Percentiles rank a stretch among this genome's conserved stretches.
These are phyloP conservation scores for Copsychus sechellarum DNA, from an alignment of 2,113 vertebrate species.

Conservation along the genomic window DNA sequence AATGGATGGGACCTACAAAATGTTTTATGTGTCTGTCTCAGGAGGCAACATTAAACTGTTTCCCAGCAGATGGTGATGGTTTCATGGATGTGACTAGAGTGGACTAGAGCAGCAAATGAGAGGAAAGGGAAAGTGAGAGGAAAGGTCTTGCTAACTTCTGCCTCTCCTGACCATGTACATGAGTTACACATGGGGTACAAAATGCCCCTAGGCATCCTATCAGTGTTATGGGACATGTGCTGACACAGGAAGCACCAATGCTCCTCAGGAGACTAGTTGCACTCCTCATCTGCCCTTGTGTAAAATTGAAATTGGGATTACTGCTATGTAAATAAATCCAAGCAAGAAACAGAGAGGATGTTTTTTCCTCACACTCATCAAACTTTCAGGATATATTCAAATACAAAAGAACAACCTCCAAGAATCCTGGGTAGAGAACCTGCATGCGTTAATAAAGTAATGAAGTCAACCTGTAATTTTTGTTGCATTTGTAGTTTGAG, in stretches of 20 bases:
- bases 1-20: background rate
- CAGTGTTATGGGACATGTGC: background rate
- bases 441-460: background rate
- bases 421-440: background rate
- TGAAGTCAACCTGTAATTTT: background rate
- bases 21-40: background rate
- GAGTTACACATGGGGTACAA: background rate
- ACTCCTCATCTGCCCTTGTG: background rate
- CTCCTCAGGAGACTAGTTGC: background rate
- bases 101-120: background rate
- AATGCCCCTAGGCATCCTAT: background rate
- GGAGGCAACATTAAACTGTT: background rate
- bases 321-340: background rate
- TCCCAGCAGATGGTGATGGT: background rate
- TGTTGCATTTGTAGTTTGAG: background rate
- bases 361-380: background rate
- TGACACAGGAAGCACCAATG: background rate
- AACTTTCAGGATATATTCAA: background rate
- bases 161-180: background rate
- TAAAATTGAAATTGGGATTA: background rate
- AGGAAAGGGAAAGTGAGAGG: background rate
- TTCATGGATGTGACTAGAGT: background rate
- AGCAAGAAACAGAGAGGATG: background rate
- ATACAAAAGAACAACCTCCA: background rate
- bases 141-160: background rate